These are phyloP conservation scores for Saccostrea glomerata DNA, from an alignment of 1,140 invertebrate genomes.

Conservation along the genomic window DNA sequence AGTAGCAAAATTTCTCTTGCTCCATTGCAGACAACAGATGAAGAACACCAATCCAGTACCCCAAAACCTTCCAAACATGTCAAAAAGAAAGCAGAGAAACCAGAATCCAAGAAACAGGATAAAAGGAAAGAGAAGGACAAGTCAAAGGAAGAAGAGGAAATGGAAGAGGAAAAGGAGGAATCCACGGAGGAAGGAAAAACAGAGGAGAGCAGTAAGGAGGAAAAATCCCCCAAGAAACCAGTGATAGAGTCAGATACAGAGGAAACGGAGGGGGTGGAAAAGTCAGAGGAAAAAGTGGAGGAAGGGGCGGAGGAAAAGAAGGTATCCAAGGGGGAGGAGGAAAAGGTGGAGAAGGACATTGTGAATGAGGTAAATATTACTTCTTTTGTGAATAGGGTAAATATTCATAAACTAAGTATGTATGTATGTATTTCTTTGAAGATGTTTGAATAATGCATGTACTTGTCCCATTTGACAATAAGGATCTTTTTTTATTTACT, in stretches of 20 bases:
- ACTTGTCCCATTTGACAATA: no score
- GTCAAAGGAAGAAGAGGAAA: slow-evolving; percentile 69
- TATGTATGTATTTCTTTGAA: no score
- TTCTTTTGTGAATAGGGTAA: no score
- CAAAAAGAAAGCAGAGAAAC: slow-evolving; percentile 41
- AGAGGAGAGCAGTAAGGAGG: background rate
- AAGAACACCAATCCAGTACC: background rate
- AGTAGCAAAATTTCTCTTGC: no score
- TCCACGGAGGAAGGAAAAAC: slow-evolving; percentile 15
- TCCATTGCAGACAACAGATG: background rate
- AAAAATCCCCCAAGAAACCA: background rate
- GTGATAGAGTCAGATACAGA: slow-evolving; percentile 42
- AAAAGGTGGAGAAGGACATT: background rate
- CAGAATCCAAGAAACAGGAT: slow-evolving; percentile 45
- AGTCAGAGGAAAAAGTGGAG: slow-evolving; percentile 28
- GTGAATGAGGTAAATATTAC: no score
- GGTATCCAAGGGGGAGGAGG: slow-evolving; percentile 50
- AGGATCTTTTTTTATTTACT: no score
- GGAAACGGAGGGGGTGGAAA: background rate
- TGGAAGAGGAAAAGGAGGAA: slow-evolving; percentile 30
- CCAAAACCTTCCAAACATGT: background rate
- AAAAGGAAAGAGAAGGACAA: slow-evolving; percentile 52
- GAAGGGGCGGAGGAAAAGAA: background rate
- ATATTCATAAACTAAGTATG: no score
- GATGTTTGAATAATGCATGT: no score